Evolutionary conservation across 2,113 vertebrate genomes (phyloP), one percentile per base, ranked within the genome.

Genomic region (Melanotaenia duboulayi): DNA sequence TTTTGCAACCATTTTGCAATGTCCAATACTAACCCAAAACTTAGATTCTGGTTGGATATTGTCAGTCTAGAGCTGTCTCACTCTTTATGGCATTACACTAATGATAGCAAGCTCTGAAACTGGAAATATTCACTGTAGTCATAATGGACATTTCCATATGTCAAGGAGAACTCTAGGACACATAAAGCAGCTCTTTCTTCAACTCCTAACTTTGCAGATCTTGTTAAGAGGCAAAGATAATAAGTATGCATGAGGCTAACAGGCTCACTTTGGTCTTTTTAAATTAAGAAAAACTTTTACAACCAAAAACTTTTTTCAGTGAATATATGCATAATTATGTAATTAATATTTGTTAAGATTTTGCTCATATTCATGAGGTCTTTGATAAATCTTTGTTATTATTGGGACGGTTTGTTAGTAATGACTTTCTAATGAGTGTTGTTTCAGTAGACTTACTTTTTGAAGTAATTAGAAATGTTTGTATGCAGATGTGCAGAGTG

Each of bases 231-330:
- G 58, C 23, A 1, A n/a, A 52, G 61, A 85, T 83, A 88, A 85
- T 82, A 74, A 74, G 62, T 55, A 66, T 51, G 71, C 79, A 77
- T 79, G 78, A 85, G 87, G 75, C 83, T 76, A 85, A 87, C 82
- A 81, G 75, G 56, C 75, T 81, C 62, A 56, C 75, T 54, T 80
- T 58, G 83, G 80, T 59, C 68, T 61, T 66, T 72, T 82, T 70
- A 79, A 55, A 72, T 40, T 71, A 60, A 75, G 59, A 56, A 57
- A 63, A 71, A 77, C 49, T 19, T 28, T 46, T 61, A 49, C 74
- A 54, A 76, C 65, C 35, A 65, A 62, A 65, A 78, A 76, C 50
- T 58, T 77, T 59, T 32, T 40, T 35, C 50, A 48, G 28, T 71
- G 48, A 69, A 68, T 46, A 60, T 52, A 63, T 55, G 58, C 23